These are phyloP conservation scores for Vanacampus margaritifer DNA, from an alignment of 2,113 vertebrate species.

Conservation along the genomic window DNA sequence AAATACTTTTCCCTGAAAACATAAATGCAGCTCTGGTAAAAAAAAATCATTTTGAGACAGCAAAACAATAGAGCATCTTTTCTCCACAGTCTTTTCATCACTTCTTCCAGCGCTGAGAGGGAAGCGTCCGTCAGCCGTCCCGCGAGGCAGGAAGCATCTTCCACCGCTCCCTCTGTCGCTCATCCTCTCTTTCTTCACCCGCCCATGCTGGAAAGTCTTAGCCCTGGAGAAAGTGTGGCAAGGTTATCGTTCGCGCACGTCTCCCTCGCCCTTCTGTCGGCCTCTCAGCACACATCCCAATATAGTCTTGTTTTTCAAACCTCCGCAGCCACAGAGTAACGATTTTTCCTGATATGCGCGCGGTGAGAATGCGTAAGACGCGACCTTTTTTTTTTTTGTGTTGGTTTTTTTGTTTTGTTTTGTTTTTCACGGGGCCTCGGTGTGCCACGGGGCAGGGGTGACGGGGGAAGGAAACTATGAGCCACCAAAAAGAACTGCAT, in stretches of 20 bases:
- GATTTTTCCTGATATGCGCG: constrained; percentile 72
- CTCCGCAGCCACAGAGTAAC: constrained; percentile 67
- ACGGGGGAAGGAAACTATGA: constrained; percentile 67
- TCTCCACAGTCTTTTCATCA: constrained; percentile 47
- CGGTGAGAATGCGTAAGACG: constrained; percentile 67
- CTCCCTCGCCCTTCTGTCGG: constrained; percentile 29
- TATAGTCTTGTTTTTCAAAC: constrained; percentile 59
- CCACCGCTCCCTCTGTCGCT: constrained; percentile 46
- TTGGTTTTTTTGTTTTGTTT: constrained; percentile 43
- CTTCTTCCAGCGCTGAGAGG: constrained; percentile 56
- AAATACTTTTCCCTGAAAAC: not conserved
- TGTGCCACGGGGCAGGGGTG: constrained; percentile 60
- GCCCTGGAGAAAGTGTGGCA: constrained; percentile 53
- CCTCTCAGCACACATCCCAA: constrained; percentile 57
- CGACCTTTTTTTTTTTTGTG: constrained; percentile 59
- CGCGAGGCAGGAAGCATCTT: constrained; percentile 67
- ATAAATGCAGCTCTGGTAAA: not conserved
- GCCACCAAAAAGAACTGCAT: constrained; percentile 39
- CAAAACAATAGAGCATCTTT: constrained; percentile 40
- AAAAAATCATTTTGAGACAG: constrained; percentile 18
- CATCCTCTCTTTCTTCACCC: constrained; percentile 45
- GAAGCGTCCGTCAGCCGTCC: constrained; percentile 40
- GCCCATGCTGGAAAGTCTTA: constrained; percentile 74
- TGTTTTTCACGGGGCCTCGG: constrained; percentile 31
- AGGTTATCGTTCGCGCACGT: constrained; percentile 61